Conservation (phyloP, 2,113 vertebrate species). For the Argyrosomus japonicus region DNA sequence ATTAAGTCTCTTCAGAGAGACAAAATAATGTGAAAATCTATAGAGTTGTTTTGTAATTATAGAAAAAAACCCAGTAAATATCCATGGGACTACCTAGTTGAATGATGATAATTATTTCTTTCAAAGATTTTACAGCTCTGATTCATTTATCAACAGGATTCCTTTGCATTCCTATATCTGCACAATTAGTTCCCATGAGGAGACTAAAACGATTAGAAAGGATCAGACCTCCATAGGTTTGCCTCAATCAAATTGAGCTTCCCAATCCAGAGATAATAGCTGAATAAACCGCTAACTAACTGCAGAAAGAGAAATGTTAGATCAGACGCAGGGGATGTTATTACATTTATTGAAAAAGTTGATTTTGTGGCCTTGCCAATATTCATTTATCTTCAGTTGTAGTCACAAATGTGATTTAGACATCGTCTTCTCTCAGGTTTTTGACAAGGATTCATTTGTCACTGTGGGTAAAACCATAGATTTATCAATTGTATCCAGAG, state of each 20-base stretch:
- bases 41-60: background rate
- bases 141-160: background rate
- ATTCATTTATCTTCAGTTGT: slow-evolving; percentile 27
- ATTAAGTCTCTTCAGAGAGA: background rate
- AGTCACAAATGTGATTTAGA: background rate
- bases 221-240: slow-evolving; percentile 18
- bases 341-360: slow-evolving; percentile 24
- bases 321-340: slow-evolving; percentile 6
- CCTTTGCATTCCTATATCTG: background rate
- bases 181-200: slow-evolving; percentile 5
- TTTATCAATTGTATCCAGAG: background rate
- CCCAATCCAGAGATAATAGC: slow-evolving; percentile 24
- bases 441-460: slow-evolving; percentile 21
- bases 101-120: background rate
- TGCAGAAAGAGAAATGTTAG: slow-evolving; percentile 4
- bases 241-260: slow-evolving; percentile 21
- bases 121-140: background rate
- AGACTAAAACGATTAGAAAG: slow-evolving; percentile 40
- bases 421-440: background rate
- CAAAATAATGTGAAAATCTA: background rate
- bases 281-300: slow-evolving; percentile 31
- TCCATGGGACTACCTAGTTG: background rate
- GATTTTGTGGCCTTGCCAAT: slow-evolving; percentile 4
- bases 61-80: background rate
- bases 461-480: background rate